Conservation (phyloP, 2,888 invertebrate species). For the Agrochola lychnidis region DNA sequence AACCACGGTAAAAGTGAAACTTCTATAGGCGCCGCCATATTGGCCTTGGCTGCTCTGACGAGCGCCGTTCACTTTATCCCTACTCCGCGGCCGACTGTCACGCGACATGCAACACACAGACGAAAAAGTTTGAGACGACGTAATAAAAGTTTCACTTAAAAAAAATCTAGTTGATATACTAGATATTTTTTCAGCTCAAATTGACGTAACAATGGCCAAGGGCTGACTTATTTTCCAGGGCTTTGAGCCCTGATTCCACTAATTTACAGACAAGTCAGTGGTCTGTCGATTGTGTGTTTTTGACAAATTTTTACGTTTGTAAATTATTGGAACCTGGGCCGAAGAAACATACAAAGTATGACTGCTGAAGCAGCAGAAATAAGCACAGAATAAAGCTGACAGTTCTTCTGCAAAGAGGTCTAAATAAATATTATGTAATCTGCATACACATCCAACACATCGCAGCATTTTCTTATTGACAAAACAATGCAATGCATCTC, state of each 20-base stretch:
- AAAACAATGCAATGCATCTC: constrained; percentile 12
- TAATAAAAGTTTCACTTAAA: too few relatives aligned
- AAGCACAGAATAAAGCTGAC: not conserved
- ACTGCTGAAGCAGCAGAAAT: not conserved
- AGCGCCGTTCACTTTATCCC: too few relatives aligned
- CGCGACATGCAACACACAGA: too few relatives aligned
- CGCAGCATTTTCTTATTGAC: not conserved
- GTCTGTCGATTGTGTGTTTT: too few relatives aligned
- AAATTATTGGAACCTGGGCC: not conserved
- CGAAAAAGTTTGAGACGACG: too few relatives aligned
- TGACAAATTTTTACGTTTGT: not conserved
- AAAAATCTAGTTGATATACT: too few relatives aligned
- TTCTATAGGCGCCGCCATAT: too few relatives aligned
- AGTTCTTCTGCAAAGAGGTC: not conserved
- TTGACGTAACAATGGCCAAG: too few relatives aligned
- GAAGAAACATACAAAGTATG: not conserved
- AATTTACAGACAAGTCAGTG: not conserved
- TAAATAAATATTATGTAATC: not conserved
- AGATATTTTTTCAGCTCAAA: not conserved
- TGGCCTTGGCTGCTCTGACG: too few relatives aligned
- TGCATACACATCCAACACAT: not conserved
- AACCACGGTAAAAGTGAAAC: too few relatives aligned
- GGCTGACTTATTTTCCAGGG: not conserved
- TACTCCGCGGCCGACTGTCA: too few relatives aligned
- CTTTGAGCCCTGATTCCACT: not conserved